Percentiles rank a stretch among this genome's conserved stretches.
Conservation (phyloP, 1,140 invertebrate genomes). For the Leucophenga varia region DNA sequence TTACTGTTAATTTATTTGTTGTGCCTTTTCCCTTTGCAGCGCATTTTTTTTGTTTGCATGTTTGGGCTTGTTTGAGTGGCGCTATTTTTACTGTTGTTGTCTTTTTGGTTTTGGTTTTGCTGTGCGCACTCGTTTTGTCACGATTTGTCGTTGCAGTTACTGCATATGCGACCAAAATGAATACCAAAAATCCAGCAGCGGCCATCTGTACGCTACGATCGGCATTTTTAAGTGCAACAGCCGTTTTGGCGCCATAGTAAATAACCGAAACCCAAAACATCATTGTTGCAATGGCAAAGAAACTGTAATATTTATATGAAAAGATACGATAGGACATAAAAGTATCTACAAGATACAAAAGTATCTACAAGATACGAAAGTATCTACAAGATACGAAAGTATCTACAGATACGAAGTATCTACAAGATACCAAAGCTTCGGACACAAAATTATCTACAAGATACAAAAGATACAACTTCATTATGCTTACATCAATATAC, state of each 20-base stretch:
- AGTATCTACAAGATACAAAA: too few species aligned
- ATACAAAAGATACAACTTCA: background rate
- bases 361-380: too few species aligned
- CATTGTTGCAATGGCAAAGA: slow-evolving; percentile 38
- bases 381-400: too few species aligned
- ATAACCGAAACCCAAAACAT: slow-evolving; percentile 36
- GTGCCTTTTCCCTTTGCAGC: background rate
- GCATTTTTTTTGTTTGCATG: background rate
- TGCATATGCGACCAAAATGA: slow-evolving; percentile 27
- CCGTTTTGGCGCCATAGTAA: slow-evolving; percentile 24
- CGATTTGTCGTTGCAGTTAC: slow-evolving; percentile 20
- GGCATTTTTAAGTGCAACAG: slow-evolving; percentile 29
- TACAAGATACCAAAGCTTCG: too few species aligned
- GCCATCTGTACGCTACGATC: slow-evolving; percentile 34
- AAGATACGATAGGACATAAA: too few species aligned
- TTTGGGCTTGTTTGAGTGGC: too few species aligned
- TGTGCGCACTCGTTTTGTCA: background rate
- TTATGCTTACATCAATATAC: slow-evolving; percentile 31
- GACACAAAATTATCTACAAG: too few species aligned
- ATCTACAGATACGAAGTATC: too few species aligned
- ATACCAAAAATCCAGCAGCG: slow-evolving; percentile 10
- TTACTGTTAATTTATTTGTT: too few species aligned
- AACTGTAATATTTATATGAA: too few species aligned
- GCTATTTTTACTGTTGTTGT: too few species aligned
- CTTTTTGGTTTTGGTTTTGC: background rate